Base-by-base conservation (phyloP, 1,140 invertebrate genomes). In the Dinoponera quadriceps region DNA sequence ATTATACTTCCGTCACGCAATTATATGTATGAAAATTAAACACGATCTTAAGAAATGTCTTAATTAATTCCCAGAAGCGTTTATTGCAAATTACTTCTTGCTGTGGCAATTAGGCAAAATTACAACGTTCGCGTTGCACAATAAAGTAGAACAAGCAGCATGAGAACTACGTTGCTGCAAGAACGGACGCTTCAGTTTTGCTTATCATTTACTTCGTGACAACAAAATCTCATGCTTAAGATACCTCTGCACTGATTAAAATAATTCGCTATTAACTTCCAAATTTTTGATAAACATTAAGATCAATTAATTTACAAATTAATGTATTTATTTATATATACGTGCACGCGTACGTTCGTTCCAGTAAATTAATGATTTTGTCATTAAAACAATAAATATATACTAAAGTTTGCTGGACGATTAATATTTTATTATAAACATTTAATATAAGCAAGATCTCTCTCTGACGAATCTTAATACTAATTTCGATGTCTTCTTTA, bases 51-150 rank as follows among this genome's bases (percentile, higher is more conserved):
- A 83, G 88, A 84, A 86, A 89, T 71, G 74, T 82, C 82, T 89
- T 88, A 89, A 89, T 89, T 88, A 88, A 89, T 89, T 87, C 84
- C 74, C 81, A 66, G 81, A 84, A 86, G 83, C 87, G 87, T 86
- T 85, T 83, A 88, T 89, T 85, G 82, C 87, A 85, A 82, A 88
- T 88, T 88, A 74, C 84, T 86, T 84, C 88, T 88, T 77, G 82
- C 84, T 27, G 66, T 51, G 81, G 84, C 85, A 89, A 89, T 89
- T 88, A 88, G 87, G 27, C 65, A 69, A 88, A 85, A 89, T 89
- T 89, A 88, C 75, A 81, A 78, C 75, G 87, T 88, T 89, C 81
- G 55, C 65, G 65, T 85, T 85, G 84, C 84, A 85, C 84, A 85
- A 85, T 85, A 85, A 85, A 83, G 84, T 85, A 83, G 88, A 88